Base-by-base conservation (phyloP, 2,113 vertebrate species). In the Pelecanus crispus region DNA sequence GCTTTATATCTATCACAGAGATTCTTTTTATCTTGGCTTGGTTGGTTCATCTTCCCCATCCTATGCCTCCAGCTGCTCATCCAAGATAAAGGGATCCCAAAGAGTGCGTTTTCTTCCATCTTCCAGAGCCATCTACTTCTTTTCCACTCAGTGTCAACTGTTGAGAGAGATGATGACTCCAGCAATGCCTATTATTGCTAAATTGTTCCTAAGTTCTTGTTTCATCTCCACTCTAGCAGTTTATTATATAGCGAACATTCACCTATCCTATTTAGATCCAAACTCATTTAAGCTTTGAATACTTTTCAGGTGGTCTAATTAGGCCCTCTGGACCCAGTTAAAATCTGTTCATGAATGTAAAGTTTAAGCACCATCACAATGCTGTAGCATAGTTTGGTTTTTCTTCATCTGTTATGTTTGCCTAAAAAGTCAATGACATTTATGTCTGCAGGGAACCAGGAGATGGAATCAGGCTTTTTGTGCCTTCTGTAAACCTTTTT, bases 251-350 rank as follows among this genome's bases (percentile, higher is more conserved):
- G 50, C 1, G 2, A 89, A 40, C 24, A 42, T 89, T 87, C 44
- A 18, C 74, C 61, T 79, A 5, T 81, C 31, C 47, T 91, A 10
- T 91, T 94, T 89, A 72, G 44, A 71, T 36, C 32, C 56, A 87
- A 89, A 89, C 14, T 71, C 40, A 67, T 91, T 91, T 87, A 92
- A 89, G 63, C 42, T 66, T 86, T 92, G 49, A 83, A 66, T 65
- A 44, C 50, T 83, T 84, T 72, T 67, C 62, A 89, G 65, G 66
- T 85, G 52, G 24, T 91, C 44, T 94, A 91, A 89, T 89, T 92
- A 91, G 81, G 68, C 73, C 59, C 83, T 89, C 73, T 95, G 77
- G 83, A 91, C 24, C 73, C 38, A 92, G 86, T 74, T 89, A 91
- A 88, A 96, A 75, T 79, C 44, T 89, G 24, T 82, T 92, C 8